Evolutionary conservation across 2,888 invertebrate species (phyloP).

Genomic region (Brenthis daphne): DNA sequence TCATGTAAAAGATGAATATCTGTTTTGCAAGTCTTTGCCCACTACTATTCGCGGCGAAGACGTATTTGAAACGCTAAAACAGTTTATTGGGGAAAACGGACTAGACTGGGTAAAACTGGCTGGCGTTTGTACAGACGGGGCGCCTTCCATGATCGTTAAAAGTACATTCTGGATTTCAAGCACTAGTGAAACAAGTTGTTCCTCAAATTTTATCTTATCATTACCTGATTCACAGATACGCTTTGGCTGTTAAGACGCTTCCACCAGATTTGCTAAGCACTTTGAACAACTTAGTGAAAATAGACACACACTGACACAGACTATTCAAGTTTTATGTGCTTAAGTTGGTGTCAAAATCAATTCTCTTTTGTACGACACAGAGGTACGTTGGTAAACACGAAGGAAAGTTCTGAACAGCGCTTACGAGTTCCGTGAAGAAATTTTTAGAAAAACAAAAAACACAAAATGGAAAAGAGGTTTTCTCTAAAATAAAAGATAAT

Average conservation of each 20-base stretch:
- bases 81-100: constrained; percentile 40
- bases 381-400: constrained; percentile 37
- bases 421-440: constrained; percentile 39
- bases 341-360: constrained; percentile 39
- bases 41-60: constrained; percentile 42
- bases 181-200: constrained; percentile 44
- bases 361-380: constrained; percentile 39
- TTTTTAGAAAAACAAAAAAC: constrained; percentile 37
- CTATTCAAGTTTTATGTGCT: constrained; percentile 36
- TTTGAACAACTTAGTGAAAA: constrained; percentile 40
- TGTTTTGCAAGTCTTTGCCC: constrained; percentile 43
- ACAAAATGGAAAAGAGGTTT: constrained; percentile 33
- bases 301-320: not conserved
- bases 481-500: constrained; percentile 31
- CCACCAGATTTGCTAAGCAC: constrained; percentile 37
- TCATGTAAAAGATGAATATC: constrained; percentile 39
- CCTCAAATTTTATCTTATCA: constrained; percentile 40
- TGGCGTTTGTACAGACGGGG: constrained; percentile 42
- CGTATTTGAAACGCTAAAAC: constrained; percentile 42
- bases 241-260: constrained; percentile 41
- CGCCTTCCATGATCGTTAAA: constrained; percentile 41
- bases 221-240: constrained; percentile 37
- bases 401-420: constrained; percentile 38
- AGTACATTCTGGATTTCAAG: constrained; percentile 41
- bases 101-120: constrained; percentile 43